phyloP scores from a whole-genome alignment of 2,113 vertebrate genomes.

The Phalacrocorax aristotelis region DNA sequence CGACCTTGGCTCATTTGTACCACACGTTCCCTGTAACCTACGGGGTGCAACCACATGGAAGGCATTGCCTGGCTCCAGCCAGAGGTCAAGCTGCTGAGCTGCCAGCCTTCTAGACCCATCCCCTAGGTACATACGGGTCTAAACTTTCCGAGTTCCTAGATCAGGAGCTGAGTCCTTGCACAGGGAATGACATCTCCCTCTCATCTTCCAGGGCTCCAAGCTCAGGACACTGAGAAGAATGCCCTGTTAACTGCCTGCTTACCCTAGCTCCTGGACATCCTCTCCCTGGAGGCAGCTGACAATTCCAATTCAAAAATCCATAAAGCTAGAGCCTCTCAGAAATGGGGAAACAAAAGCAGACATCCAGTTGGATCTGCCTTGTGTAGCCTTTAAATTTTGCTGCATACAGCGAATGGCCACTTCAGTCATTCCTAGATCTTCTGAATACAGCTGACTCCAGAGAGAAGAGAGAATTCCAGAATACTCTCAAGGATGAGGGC shows the following conservation, averaged over 20 bases:
- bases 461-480: background rate
- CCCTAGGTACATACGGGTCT: background rate
- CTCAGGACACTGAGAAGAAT: background rate
- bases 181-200: background rate
- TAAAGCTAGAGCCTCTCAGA: background rate
- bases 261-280: background rate
- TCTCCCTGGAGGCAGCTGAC: background rate
- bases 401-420: background rate
- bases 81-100: background rate
- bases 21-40: background rate
- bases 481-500: background rate
- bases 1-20: background rate
- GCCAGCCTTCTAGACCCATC: background rate
- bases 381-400: background rate
- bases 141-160: background rate
- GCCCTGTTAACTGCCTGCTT: background rate
- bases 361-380: background rate
- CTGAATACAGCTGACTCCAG: background rate
- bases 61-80: background rate
- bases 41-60: accelerated
- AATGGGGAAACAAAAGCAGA: background rate
- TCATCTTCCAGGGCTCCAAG: background rate
- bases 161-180: background rate
- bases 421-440: background rate
- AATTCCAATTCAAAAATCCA: background rate